Base-by-base conservation (phyloP, 2,113 vertebrate species). In the Rhadina sibilatrix region DNA sequence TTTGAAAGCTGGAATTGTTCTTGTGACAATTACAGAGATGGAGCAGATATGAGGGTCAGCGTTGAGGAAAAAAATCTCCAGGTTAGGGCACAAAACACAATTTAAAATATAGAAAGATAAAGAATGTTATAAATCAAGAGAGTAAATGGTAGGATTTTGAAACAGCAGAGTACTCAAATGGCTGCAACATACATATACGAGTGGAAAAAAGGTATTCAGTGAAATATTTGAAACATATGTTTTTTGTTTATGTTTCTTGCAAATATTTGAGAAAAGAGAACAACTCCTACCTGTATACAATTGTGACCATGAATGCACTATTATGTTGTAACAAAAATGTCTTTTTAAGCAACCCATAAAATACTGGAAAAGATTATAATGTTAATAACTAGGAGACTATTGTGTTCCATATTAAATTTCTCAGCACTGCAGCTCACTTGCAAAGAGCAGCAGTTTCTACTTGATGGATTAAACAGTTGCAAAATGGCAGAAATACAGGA, bases 171-270 rank as follows among this genome's bases (percentile, higher is more conserved):
- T 64, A 40, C 87, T 95, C 88, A 95, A 96, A 97, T 85, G 56
- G 44, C 92, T 97, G 79, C 76, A 97, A 72, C 87, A 80, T 61
- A 90, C n/a, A 70, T 87, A 91, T 33, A 94, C 88, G 92, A 94
- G 65, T 91, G 94, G 95, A 95, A 97, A 97, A 95, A 98, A 97
- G 94, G 93, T 97, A 98, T 97, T 96, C 94, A 90, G 93, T 81
- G 60, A 94, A 97, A 98, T 97, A 98, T 98, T 97, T 98, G 97
- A 98, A 98, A 98, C 97, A 98, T 96, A 97, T 97, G 97, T 20
- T 11, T 97, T 98, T 98, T 98, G 97, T 98, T 98, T 98, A 97
- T 97, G 92, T 97, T 97, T 97, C 97, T 97, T 97, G 95, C 95
- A 98, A 97, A 97, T 97, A 94, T 96, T 97, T 98, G 86, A 97